Evolutionary conservation across 2,888 invertebrate species (phyloP).

Genomic region (Caenorhabditis zanzibari): DNA sequence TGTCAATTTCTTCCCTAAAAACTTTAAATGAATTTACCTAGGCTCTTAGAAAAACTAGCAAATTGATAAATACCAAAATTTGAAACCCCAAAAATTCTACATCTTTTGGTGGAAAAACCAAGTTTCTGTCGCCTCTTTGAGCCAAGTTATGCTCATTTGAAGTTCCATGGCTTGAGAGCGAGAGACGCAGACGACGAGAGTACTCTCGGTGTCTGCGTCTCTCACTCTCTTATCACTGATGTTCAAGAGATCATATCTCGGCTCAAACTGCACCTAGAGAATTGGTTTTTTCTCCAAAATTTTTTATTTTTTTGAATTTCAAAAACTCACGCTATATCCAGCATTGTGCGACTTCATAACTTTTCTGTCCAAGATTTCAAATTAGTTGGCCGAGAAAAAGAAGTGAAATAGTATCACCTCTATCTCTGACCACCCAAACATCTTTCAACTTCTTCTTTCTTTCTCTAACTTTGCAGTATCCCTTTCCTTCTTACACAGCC

Average conservation of each 20-base stretch:
- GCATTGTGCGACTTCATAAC: not conserved
- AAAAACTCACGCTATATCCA: slow-evolving; percentile 25
- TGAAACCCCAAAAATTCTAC: no score
- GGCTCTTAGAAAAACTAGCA: not conserved
- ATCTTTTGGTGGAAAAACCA: no score
- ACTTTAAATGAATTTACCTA: not conserved
- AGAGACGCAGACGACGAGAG: no score
- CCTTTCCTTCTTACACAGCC: not conserved
- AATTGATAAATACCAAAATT: no score
- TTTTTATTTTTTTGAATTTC: not conserved
- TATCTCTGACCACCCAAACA: slow-evolving; percentile 7
- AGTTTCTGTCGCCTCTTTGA: no score
- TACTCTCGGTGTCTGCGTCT: no score
- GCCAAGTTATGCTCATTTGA: no score
- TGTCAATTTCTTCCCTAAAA: not conserved
- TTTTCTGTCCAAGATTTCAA: not conserved
- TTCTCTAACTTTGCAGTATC: not conserved
- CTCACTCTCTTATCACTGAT: no score
- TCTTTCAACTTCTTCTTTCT: not conserved
- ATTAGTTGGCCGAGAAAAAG: not conserved
- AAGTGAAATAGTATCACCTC: not conserved
- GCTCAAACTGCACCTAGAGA: not conserved
- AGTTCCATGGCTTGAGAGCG: no score
- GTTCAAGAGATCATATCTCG: no score
- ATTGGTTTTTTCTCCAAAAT: not conserved